Conservation (phyloP, 2,888 invertebrate genomes). For the Drosophila maculinotata region DNA sequence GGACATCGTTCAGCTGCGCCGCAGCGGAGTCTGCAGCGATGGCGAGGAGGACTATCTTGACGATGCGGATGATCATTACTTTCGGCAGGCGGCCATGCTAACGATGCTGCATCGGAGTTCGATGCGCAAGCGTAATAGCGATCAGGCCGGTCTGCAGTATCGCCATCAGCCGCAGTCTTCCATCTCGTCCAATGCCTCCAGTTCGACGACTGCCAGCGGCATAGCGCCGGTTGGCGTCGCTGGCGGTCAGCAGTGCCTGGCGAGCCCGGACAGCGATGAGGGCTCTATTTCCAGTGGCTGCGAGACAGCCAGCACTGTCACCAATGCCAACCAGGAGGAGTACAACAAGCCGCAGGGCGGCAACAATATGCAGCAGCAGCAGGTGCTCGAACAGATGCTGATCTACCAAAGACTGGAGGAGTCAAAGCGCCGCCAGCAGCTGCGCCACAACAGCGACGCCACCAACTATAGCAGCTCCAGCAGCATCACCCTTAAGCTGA, state of each 20-base stretch:
- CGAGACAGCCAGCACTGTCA: conserved; percentile 91
- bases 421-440: conserved; percentile 63
- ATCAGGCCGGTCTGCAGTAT: conserved; percentile 74
- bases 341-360: conserved; percentile 63
- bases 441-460: conserved; percentile 77
- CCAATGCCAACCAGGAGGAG: conserved; percentile 85
- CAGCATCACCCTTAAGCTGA: conserved; percentile 80
- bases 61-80: conserved; percentile 83
- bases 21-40: conserved; percentile 78
- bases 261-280: conserved; percentile 88
- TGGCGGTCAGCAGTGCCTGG: conserved; percentile 52
- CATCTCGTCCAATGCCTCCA: conserved; percentile 79
- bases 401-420: conserved; percentile 75
- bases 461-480: conserved; percentile 83
- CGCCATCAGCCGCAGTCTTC: conserved; percentile 80
- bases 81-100: conserved; percentile 83
- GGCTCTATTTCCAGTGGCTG: conserved; percentile 93
- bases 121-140: conserved; percentile 83
- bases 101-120: conserved; percentile 84
- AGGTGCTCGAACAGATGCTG: conserved; percentile 71
- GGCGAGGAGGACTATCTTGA: conserved; percentile 82
- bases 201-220: conserved; percentile 66
- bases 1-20: conserved; percentile 60
- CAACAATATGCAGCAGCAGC: conserved; percentile 55
- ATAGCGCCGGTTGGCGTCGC: conserved; percentile 40